Percentiles rank a stretch among this genome's conserved stretches.
These are phyloP conservation scores for Conus canariensis DNA, from an alignment of 2,888 invertebrate species.

Conservation along the genomic window DNA sequence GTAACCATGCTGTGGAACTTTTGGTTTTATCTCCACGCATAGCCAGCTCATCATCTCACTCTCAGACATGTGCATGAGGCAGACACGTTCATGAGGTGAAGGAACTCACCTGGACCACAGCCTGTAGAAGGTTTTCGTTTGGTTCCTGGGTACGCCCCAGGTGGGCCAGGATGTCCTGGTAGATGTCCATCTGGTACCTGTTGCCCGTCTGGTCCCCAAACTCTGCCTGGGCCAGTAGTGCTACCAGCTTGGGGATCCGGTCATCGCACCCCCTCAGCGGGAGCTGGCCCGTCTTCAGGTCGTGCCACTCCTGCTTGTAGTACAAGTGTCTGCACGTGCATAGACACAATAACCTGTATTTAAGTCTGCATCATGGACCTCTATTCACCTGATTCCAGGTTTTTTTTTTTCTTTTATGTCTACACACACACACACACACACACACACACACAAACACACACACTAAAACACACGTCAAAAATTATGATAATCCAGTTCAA, in stretches of 20 bases:
- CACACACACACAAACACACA: neutral
- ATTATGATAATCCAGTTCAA: neutral
- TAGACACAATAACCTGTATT: neutral
- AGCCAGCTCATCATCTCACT: too few species aligned
- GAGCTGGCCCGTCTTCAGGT: constrained; percentile 85
- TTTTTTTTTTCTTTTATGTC: neutral
- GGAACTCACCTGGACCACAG: constrained; percentile 12
- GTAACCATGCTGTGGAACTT: too few species aligned
- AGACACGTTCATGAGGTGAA: too few species aligned
- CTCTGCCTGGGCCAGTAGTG: constrained; percentile 88
- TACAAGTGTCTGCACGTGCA: constrained; percentile 84
- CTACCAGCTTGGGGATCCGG: constrained; percentile 81
- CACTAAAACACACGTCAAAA: neutral
- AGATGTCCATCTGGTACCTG: constrained; percentile 57
- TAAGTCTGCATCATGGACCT: neutral
- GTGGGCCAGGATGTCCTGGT: constrained; percentile 46
- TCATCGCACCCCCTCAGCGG: constrained; percentile 80
- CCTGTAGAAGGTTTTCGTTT: neutral
- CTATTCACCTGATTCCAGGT: too few species aligned
- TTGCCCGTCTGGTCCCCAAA: constrained; percentile 83
- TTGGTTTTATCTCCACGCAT: too few species aligned
- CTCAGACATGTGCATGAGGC: too few species aligned
- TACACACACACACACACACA: neutral
- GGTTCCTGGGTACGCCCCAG: neutral
- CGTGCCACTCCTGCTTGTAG: constrained; percentile 90